Evolutionary conservation across 2,888 invertebrate genomes (phyloP), one percentile per base, ranked within the genome.

Genomic region (Amitus sp.): DNA sequence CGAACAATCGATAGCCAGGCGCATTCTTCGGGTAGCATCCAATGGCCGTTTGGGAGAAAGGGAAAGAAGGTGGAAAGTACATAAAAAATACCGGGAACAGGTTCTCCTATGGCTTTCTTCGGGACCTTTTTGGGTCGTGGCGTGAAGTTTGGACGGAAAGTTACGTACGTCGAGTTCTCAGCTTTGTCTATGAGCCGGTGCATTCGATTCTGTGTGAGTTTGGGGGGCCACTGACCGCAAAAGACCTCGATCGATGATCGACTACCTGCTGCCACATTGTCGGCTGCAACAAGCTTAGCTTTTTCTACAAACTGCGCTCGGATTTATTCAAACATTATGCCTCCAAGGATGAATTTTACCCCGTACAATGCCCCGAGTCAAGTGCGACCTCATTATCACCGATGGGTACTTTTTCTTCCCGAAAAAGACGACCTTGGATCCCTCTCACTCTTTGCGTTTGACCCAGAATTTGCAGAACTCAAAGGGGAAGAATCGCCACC

Each of bases 1-100:
- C 42, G 42, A n/a, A 42, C 42, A 42, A 42, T 42, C 42, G 42
- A 20, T 18, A 42, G 42, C 20, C 19, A 12, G 7, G 20, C 42
- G 42, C 42, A 42, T 42, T 42, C 42, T 42, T 42, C 20, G 42
- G 15, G 15, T 9, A 17, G 13, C 9, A 17, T 13, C 39, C 39
- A 18, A 39, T 39, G 13, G 39, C 13, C 15, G 18, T 15, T 7
- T 17, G 17, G 40, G 17, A 9, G 27, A 27, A 19, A 27, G 17
- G 15, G 15, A 15, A 9, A 33, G 37, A 34, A 57, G 54, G 50
- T 59, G 49, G 48, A 60, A 56, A 46, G 12, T 49, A 46, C 45
- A 42, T 49, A 55, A 34, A 34, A 34, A 34, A 59, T 59, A 54
- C 50, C 40, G 56, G 60, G 73, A 73, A 73, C 73, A 73, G 73